A percentile compares a stretch with the other conserved stretches of the same genome.
phyloP scores from a whole-genome alignment of 2,888 invertebrate genomes.

The Drosophila emarginata region DNA sequence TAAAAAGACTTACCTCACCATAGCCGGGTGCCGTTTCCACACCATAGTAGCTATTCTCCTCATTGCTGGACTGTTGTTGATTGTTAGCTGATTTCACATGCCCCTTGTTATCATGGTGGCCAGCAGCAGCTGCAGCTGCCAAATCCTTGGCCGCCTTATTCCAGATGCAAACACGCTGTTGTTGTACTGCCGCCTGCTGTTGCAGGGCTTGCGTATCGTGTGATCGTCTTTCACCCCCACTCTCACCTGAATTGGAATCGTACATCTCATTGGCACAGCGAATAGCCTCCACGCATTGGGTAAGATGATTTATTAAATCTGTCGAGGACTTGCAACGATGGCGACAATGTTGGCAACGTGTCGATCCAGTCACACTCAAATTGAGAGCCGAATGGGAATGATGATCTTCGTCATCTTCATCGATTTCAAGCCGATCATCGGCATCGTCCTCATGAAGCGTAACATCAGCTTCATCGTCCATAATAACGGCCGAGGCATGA shows the following conservation, averaged over 20 bases:
- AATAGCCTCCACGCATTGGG: conserved; percentile 86
- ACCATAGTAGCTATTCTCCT: conserved; percentile 83
- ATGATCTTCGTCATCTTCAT: conserved; percentile 80
- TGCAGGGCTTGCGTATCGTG: conserved; percentile 53
- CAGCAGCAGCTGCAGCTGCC: conserved; percentile 42
- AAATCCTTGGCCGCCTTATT: conserved; percentile 85
- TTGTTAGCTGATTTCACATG: conserved; percentile 55
- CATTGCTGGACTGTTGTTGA: conserved; percentile 63
- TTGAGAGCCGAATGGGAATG: conserved; percentile 83
- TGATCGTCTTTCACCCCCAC: conserved; percentile 77
- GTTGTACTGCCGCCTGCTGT: conserved; percentile 83
- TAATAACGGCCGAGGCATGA: conserved; percentile 79
- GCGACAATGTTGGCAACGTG: conserved; percentile 92
- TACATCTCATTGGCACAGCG: conserved; percentile 81
- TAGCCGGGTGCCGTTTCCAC: conserved; percentile 84
- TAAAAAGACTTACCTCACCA: conserved; percentile 81
- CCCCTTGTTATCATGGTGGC: conserved; percentile 46
- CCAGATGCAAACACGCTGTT: conserved; percentile 92
- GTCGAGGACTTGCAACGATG: conserved; percentile 93
- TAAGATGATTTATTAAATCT: conserved; percentile 89
- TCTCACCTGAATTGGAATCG: conserved; percentile 81
- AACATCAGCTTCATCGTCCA: conserved; percentile 68
- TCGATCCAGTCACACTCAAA: conserved; percentile 85
- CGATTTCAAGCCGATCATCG: conserved; percentile 78
- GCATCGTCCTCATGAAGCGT: conserved; percentile 74